Evolutionary conservation across 2,888 invertebrate species (phyloP), one percentile per base, ranked within the genome.

Genomic region (Ophion costatus): DNA sequence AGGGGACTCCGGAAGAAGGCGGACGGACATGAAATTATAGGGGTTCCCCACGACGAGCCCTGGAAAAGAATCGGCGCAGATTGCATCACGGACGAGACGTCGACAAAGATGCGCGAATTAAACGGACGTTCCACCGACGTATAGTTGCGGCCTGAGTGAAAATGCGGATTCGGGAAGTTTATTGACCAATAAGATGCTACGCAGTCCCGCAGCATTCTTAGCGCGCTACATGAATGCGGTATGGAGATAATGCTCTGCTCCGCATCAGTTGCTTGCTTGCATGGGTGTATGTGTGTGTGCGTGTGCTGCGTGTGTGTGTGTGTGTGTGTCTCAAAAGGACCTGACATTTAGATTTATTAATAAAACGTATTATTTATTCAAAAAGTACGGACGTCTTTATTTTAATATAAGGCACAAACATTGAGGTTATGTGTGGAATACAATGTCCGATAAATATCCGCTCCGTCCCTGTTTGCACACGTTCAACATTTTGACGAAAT

Each of bases 111-210:
- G 45, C n/a, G 73, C 38, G 59, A 77, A 51, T 59, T 24, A 64
- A 56, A 69, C 24, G 63, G 51, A 67, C 14, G 42, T 17, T 45
- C 51, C 33, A 29, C n/a, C 61, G n/a, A 1, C 61, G n/a, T 7
- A 81, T 14, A 29, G 66, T 38, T 11, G 61, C 51, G n/a, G 42
- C 29, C 33, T 74, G 79, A 66, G 71, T 66, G 71, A 61, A 73
- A 80, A 82, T 82, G 78, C 57, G 78, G 70, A 82, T 82, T 75
- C 74, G 79, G 69, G 59, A 82, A 84, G 75, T 84, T 71, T 51
- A 51, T 51, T 14, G 51, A 51, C 14, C 51, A 17, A 51, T 17
- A 51, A 51, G 51, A 51, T 17, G 5, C 51, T 38, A 38, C 51
- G 51, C 51, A 51, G 51, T 51, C 11, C 57, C 75, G 56, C 77